Conservation (phyloP, 2,113 vertebrate genomes). For the Gadus macrocephalus region DNA sequence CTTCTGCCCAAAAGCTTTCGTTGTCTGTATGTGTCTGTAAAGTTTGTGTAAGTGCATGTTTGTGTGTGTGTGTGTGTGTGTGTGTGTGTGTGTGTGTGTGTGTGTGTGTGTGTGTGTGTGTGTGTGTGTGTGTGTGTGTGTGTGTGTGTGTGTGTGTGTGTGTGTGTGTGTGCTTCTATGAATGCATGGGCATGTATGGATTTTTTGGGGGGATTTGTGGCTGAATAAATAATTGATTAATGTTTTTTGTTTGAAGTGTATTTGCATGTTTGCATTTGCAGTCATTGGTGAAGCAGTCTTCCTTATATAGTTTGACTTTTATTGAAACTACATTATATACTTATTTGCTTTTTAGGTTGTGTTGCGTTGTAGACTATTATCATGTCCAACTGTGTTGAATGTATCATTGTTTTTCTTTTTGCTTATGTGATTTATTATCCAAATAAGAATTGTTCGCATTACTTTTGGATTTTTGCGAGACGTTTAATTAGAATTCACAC, state of each 20-base stretch:
- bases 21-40: constrained; percentile 4
- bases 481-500: constrained; percentile 71
- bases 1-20: background rate
- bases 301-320: background rate
- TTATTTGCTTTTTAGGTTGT: no score
- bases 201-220: background rate
- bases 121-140: constrained; percentile 4
- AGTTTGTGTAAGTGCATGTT: background rate
- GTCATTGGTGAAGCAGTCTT: constrained; percentile 12
- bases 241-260: background rate
- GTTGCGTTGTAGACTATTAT: no score
- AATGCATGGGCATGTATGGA: no score
- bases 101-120: constrained; percentile 2
- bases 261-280: background rate
- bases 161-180: constrained; percentile 7
- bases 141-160: background rate
- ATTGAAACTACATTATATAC: no score
- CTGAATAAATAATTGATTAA: constrained; percentile 24
- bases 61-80: background rate
- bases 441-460: constrained; percentile 34
- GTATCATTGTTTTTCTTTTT: background rate
- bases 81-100: background rate
- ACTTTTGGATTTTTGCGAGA: constrained; percentile 54
- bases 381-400: background rate
- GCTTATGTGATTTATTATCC: constrained; percentile 22